Percentiles rank a stretch among this genome's conserved stretches.
These are phyloP conservation scores for Etheostoma perlongum DNA, from an alignment of 2,797 vertebrate species.

Conservation along the genomic window DNA sequence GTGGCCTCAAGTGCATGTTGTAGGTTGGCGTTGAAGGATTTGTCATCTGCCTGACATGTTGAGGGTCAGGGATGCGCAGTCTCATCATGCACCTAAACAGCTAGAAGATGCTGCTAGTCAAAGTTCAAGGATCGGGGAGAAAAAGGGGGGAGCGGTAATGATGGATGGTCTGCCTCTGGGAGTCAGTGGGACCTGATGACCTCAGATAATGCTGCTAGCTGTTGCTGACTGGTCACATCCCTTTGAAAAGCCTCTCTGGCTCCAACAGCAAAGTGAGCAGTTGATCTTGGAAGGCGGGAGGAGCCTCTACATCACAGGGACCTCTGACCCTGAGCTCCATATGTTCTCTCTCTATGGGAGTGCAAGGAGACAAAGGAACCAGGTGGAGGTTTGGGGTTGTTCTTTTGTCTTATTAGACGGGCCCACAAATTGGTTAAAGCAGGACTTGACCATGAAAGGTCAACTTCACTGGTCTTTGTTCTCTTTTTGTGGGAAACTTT, in stretches of 20 bases:
- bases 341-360: constrained; percentile 48
- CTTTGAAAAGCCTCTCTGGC: neutral
- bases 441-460: constrained; percentile 19
- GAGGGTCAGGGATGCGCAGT: neutral
- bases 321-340: constrained; percentile 59
- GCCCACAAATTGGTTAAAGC: neutral
- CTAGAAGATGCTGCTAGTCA: constrained; percentile 14
- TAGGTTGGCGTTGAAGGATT: constrained; percentile 15
- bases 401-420: constrained; percentile 24
- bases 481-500: neutral
- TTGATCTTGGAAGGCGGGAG: constrained; percentile 22
- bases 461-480: neutral
- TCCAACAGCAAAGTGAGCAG: constrained; percentile 40
- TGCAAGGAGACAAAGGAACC: constrained; percentile 41
- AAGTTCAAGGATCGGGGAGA: constrained; percentile 7
- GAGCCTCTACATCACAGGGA: constrained; percentile 30
- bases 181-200: constrained; percentile 1
- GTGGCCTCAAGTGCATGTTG: neutral
- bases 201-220: constrained; percentile 26
- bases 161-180: constrained; percentile 29
- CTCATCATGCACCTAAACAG: neutral
- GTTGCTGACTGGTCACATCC: constrained; percentile 12
- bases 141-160: neutral
- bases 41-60: constrained; percentile 4
- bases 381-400: neutral